Evolutionary conservation across 2,888 invertebrate genomes (phyloP).

Genomic region (Xylota sylvarum): DNA sequence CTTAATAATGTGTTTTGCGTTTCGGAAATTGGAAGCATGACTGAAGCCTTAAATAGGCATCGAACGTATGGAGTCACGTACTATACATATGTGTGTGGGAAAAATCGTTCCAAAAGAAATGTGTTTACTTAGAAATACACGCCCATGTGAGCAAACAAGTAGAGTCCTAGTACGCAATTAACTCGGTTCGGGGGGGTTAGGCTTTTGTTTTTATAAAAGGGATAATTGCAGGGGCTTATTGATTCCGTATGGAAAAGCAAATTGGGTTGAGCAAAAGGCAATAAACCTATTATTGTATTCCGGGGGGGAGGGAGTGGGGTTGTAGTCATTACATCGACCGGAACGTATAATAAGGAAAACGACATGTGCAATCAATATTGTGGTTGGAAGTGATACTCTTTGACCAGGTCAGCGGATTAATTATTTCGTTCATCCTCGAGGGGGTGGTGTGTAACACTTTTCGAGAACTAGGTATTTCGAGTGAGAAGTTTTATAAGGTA

Average conservation of each 20-base stretch:
- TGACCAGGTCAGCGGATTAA: too few species aligned
- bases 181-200: neutral
- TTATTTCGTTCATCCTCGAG: too few species aligned
- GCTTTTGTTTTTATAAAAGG: neutral
- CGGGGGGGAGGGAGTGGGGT: too few species aligned
- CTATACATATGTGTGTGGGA: neutral
- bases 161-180: constrained; percentile 9
- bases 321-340: neutral
- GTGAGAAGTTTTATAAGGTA: too few species aligned
- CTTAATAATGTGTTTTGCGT: constrained; percentile 26
- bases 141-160: constrained; percentile 1
- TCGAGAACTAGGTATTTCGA: too few species aligned
- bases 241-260: neutral
- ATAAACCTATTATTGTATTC: neutral
- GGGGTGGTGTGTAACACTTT: too few species aligned
- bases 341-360: neutral
- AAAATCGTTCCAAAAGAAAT: neutral
- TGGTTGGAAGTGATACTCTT: too few species aligned
- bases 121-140: constrained; percentile 2
- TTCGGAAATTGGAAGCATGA: constrained; percentile 4
- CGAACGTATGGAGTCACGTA: constrained; percentile 11
- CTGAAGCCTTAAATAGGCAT: neutral
- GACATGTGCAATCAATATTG: neutral
- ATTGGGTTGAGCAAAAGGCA: neutral
- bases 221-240: neutral